Percentiles rank a stretch among this genome's conserved stretches.
Conservation (phyloP, 2,888 invertebrate species). For the Drosophila villosipedis region DNA sequence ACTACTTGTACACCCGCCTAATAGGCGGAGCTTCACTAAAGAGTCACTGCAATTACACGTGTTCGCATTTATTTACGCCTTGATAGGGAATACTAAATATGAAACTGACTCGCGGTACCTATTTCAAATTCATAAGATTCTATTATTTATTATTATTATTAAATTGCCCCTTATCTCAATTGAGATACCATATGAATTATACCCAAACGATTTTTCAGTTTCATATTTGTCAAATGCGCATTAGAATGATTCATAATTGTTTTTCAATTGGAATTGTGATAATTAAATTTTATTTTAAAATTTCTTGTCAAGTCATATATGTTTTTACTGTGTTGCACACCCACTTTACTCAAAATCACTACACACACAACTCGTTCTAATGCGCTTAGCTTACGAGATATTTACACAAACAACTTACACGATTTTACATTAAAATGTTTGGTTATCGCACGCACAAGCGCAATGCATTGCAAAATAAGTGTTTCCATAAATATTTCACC, state of each 20-base stretch:
- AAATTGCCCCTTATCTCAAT: constrained; percentile 31
- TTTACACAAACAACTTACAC: constrained; percentile 37
- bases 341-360: constrained; percentile 4
- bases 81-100: constrained; percentile 43
- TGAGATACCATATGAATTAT: constrained; percentile 3
- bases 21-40: constrained; percentile 27
- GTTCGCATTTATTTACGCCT: constrained; percentile 60
- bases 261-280: constrained; percentile 44
- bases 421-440: constrained; percentile 60
- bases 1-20: constrained; percentile 37
- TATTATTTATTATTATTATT: background rate
- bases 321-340: constrained; percentile 7
- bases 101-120: constrained; percentile 53
- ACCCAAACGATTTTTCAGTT: constrained; percentile 50
- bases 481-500: constrained; percentile 7
- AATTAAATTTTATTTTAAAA: constrained; percentile 32
- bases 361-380: constrained; percentile 66
- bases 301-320: background rate
- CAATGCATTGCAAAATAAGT: constrained; percentile 82
- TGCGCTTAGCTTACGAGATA: constrained; percentile 64
- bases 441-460: constrained; percentile 77
- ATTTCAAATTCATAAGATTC: background rate
- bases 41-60: constrained; percentile 40
- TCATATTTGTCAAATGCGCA: constrained; percentile 60
- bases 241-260: constrained; percentile 55